Evolutionary conservation across 2,113 vertebrate genomes (phyloP), one percentile per base, ranked within the genome.

Genomic region (Pollachius pollachius): DNA sequence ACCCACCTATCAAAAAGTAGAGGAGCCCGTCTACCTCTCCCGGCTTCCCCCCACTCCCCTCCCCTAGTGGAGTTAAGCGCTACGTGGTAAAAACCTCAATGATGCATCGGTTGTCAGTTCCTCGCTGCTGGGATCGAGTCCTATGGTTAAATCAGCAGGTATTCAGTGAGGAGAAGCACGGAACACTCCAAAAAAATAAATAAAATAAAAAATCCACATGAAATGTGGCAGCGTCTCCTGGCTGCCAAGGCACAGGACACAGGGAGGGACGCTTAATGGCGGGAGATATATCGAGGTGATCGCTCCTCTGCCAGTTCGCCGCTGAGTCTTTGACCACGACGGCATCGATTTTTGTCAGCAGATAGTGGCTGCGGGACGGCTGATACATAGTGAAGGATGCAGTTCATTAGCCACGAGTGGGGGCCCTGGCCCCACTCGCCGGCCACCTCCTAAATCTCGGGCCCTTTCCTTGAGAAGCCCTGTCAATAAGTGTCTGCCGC

Each of bases 361-460:
- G 80, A 87, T 84, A 88, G 79, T 78, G 75, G 76, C 79, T 73
- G 69, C 61, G 18, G 62, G 81, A 86, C 76, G 69, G 72, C 70
- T 81, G 85, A 89, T 83, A 85, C 78, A 89, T 86, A 77, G 77
- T 70, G 76, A 85, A 82, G 74, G 83, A 88, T 82, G 84, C 85
- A 84, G 71, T 87, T 87, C 83, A 87, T 91, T 90, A 90, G 52
- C 79, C 70, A 66, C 1, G 30, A 76, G 78, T 69, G 69, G 71
- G 41, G 41, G 9, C 9, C 41, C 41, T 12, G 41, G 9, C 41
- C 41, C 9, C 41, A 48, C 41, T 48, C 30, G 34, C 68, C 1
- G 21, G 41, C 75, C 70, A 67, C 71, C 77, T 75, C 72, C 65
- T 84, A 75, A 85, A 88, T 88, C 81, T 79, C 62, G 30, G 15